Evolutionary conservation across 2,797 vertebrate species (phyloP).

Genomic region (Tachyglossus aculeatus): DNA sequence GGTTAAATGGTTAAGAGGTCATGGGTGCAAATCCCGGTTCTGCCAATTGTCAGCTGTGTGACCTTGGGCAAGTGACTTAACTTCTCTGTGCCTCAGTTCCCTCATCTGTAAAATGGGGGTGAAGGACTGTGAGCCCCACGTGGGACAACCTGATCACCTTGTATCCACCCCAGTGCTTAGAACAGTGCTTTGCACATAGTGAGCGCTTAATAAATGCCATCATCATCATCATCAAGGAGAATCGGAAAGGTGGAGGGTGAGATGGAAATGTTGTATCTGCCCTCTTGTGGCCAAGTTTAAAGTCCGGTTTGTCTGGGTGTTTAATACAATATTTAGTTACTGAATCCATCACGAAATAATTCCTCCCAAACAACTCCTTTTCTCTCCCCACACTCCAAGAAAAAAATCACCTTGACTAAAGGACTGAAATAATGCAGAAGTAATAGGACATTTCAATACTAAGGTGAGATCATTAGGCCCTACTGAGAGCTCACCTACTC

Average conservation of each 20-base stretch:
- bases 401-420: not conserved
- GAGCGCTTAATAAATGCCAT: too few relatives aligned
- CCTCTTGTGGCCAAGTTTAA: constrained; percentile 66
- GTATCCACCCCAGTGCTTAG: too few relatives aligned
- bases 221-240: not conserved
- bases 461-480: not conserved
- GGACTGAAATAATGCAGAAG: constrained; percentile 15
- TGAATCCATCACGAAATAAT: not conserved
- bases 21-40: too few relatives aligned
- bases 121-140: too few relatives aligned
- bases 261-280: constrained; percentile 52
- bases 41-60: too few relatives aligned
- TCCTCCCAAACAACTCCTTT: not conserved
- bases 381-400: not conserved
- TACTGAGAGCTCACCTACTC: too few relatives aligned
- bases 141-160: too few relatives aligned
- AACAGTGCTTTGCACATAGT: too few relatives aligned
- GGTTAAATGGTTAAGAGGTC: too few relatives aligned
- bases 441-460: constrained; percentile 18
- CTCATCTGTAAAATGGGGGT: too few relatives aligned
- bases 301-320: not conserved
- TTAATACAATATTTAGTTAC: not conserved
- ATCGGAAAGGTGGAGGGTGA: not conserved
- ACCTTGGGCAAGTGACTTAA: too few relatives aligned
- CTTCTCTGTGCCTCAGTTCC: too few relatives aligned